Base-by-base conservation (phyloP, 2,797 vertebrate species). In the Rhabdophis nuchalis region DNA sequence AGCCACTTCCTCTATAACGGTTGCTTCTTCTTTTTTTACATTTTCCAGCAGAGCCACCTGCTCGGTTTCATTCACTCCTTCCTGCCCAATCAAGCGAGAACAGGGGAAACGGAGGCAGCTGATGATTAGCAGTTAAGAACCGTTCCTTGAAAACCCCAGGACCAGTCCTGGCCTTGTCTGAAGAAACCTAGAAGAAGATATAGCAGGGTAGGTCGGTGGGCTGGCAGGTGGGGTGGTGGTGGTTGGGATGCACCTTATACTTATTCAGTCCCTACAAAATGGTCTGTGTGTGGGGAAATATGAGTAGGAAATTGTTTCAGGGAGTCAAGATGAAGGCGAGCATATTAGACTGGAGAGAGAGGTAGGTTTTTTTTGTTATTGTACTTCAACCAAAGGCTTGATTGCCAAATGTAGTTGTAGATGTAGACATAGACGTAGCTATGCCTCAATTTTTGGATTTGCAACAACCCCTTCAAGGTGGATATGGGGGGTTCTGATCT, bases 1-100 rank as follows among this genome's bases (percentile, higher is more conserved):
- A 89, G 36, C 92, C 92, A 93, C 92, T 93, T 93, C 92, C 92
- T 93, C 60, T 93, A 3, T 85, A 93, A 90, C 92, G 7, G 86
- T 85, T 86, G 72, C 52, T 64, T 88, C 61, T 60, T 87, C 57
- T 57, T 85, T 61, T 89, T 92, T 56, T 56, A n/a, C 54, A 92
- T 88, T 92, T 93, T 90, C 41, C 93, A 54, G 85, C 2, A 5
- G 27, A 8, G 5, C 91, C 41, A 64, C 64, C 68, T 85, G 46
- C 68, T 87, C 3, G 20, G 64, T 87, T 89, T 92, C 32, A 56
- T 50, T 92, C 64, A 85, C 56, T 46, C 20, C 85, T 90, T 90
- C 85, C 91, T 85, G 93, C 85, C 46, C 29, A 27, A 50, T 20
- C 64, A 91, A 90, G 32, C 68, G 4, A 88, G 90, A 60, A 60